A percentile compares a stretch with the other conserved stretches of the same genome.
Evolutionary conservation across 2,888 invertebrate species (phyloP).

Genomic region (Calephelis perditalis): DNA sequence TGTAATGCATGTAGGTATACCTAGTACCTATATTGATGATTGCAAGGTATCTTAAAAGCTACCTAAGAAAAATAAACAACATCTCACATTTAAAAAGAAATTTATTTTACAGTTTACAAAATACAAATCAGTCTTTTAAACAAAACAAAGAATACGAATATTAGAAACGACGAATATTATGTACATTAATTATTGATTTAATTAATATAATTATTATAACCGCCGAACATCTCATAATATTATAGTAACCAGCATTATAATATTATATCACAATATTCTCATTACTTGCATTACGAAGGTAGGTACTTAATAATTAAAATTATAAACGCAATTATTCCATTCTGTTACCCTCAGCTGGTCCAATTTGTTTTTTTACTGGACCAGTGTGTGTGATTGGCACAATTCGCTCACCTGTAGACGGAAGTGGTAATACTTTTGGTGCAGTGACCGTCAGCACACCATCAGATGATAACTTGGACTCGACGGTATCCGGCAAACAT

Average conservation of each 20-base stretch:
- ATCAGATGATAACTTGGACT: constrained; percentile 86
- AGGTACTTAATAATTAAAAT: constrained; percentile 34
- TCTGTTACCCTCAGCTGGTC: constrained; percentile 28
- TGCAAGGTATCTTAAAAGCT: too few relatives aligned
- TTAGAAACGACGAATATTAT: too few relatives aligned
- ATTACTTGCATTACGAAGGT: constrained; percentile 2
- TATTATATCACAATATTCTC: constrained; percentile 5
- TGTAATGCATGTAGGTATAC: too few relatives aligned
- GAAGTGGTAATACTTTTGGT: constrained; percentile 69
- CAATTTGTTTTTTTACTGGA: constrained; percentile 59
- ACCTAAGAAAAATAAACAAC: too few relatives aligned
- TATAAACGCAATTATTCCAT: constrained; percentile 18
- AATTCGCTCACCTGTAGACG: constrained; percentile 70
- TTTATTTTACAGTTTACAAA: too few relatives aligned
- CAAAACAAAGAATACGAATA: too few relatives aligned
- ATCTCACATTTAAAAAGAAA: too few relatives aligned
- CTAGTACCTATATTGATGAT: too few relatives aligned
- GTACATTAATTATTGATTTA: too few relatives aligned
- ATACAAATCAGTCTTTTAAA: too few relatives aligned
- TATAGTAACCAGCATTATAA: neutral
- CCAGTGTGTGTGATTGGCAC: constrained; percentile 81
- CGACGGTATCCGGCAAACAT: constrained; percentile 83
- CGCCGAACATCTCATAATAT: too few relatives aligned
- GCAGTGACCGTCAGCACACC: constrained; percentile 86
- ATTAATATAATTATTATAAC: too few relatives aligned